Evolutionary conservation across 2,888 invertebrate species (phyloP).

Genomic region (Chalcis sispes): DNA sequence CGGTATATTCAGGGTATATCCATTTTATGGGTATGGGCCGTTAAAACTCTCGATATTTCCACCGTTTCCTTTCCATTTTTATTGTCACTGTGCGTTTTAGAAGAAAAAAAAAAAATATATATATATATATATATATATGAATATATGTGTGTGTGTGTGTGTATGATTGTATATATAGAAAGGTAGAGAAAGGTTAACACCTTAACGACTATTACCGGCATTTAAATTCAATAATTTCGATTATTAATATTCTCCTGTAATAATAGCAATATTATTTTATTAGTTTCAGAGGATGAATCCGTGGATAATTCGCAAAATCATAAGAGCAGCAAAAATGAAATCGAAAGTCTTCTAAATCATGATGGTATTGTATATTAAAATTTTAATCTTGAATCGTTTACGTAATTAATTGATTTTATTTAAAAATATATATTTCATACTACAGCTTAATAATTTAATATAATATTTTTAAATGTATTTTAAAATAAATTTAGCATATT

Average conservation of each 20-base stretch:
- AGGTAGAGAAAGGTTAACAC: background rate
- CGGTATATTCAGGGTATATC: slow-evolving; percentile 46
- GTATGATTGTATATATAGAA: too few species aligned
- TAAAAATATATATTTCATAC: too few species aligned
- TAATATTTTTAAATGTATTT: too few species aligned
- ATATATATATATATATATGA: too few species aligned
- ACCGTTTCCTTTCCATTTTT: background rate
- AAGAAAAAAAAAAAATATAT: too few species aligned
- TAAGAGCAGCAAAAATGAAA: slow-evolving; percentile 3
- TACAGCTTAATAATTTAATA: too few species aligned
- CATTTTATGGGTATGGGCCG: slow-evolving; percentile 34
- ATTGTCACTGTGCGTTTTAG: too few species aligned
- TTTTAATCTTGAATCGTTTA: background rate
- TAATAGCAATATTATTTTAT: slow-evolving; percentile 13
- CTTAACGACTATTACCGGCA: background rate
- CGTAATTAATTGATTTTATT: too few species aligned
- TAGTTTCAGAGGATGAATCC: slow-evolving; percentile 54
- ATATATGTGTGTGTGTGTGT: too few species aligned
- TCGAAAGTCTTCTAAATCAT: slow-evolving; percentile 43
- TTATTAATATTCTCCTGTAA: background rate
- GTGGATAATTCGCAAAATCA: background rate
- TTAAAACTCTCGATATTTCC: slow-evolving; percentile 26
- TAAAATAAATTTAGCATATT: too few species aligned
- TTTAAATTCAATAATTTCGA: slow-evolving; percentile 12
- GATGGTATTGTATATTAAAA: slow-evolving; percentile 47